Evolutionary conservation across 2,888 invertebrate species (phyloP).

Genomic region (Galeopsomyia nigrocyanea): DNA sequence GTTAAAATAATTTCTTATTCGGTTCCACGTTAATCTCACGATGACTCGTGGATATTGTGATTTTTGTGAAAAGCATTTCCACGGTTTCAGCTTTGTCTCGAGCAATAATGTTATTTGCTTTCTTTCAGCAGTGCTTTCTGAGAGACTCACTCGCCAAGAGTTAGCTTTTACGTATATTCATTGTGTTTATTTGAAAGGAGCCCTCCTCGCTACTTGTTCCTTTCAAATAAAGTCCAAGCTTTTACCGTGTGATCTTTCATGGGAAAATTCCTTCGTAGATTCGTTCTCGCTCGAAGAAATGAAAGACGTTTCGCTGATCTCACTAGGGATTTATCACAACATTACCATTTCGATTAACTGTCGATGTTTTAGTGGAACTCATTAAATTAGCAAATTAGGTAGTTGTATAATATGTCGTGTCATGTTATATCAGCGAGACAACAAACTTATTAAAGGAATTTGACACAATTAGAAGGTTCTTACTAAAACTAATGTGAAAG

Average conservation of each 20-base stretch:
- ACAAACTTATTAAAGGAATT: no score
- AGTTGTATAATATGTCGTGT: no score
- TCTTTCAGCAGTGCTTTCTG: slow-evolving; percentile 12
- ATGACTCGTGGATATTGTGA: neutral
- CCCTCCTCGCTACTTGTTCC: slow-evolving; percentile 15
- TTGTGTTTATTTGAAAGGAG: slow-evolving; percentile 22
- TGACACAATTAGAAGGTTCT: no score
- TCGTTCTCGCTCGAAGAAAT: neutral
- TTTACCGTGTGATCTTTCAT: slow-evolving; percentile 33
- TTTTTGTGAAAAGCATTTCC: neutral
- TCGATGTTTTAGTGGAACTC: no score
- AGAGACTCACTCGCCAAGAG: neutral
- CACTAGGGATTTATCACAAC: no score
- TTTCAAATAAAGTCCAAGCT: slow-evolving; percentile 26
- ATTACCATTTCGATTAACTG: no score
- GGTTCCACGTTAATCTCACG: no score
- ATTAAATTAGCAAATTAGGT: no score
- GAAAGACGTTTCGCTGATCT: neutral
- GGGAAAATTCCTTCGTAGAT: slow-evolving; percentile 12
- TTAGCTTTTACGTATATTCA: slow-evolving; percentile 25
- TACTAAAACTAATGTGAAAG: no score
- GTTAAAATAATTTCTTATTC: no score
- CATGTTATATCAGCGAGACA: no score
- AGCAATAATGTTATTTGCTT: slow-evolving; percentile 13
- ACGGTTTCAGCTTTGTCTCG: neutral